Evolutionary conservation across 2,888 invertebrate genomes (phyloP), one percentile per base, ranked within the genome.

Genomic region (Urechis unicinctus): DNA sequence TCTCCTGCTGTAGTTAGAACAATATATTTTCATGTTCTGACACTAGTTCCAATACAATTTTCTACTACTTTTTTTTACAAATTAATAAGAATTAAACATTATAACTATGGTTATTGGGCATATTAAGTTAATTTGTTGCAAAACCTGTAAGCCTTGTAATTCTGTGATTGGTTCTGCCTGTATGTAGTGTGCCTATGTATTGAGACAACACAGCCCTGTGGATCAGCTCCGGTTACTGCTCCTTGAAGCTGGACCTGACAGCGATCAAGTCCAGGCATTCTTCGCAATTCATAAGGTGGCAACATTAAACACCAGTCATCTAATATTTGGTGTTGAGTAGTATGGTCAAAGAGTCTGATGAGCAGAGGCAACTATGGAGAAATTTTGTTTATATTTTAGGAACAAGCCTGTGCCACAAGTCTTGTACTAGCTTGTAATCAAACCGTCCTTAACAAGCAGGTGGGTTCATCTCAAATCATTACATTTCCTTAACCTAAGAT

Each of bases 331-430:
- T 48, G 25, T 22, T 48, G 9, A 9, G 6, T 29, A 26, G 26
- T 26, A 22, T 13, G 25, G 3, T 9, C 21, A n/a, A 29, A 1
- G n/a, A 6, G 21, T 28, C 30, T 48, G 22, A 21, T 46, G 26
- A 47, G n/a, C n/a, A 9, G 24, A 17, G n/a, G 6, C 13, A 9
- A 22, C 22, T 48, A 9, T 52, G n/a, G 5, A 24, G 3, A n/a
- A 2, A 44, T 25, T 9, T 42, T 13, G 2, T 41, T 2, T 42
- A 25, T 46, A 41, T 13, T 22, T 9, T 48, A 89, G 53, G 71
- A 75, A 53, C 92, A 95, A 78, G 93, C 92, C 0, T 94, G 92
- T 77, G 90, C 90, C 0, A 91, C 89, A 43, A 88, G 90, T 53
- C 81, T 95, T 46, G 85, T 89, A 65, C 78, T 96, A 57, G 92